A percentile compares a stretch with the other conserved stretches of the same genome.
phyloP scores from a whole-genome alignment of 2,113 vertebrate genomes.

The Anser brachyrhynchus region DNA sequence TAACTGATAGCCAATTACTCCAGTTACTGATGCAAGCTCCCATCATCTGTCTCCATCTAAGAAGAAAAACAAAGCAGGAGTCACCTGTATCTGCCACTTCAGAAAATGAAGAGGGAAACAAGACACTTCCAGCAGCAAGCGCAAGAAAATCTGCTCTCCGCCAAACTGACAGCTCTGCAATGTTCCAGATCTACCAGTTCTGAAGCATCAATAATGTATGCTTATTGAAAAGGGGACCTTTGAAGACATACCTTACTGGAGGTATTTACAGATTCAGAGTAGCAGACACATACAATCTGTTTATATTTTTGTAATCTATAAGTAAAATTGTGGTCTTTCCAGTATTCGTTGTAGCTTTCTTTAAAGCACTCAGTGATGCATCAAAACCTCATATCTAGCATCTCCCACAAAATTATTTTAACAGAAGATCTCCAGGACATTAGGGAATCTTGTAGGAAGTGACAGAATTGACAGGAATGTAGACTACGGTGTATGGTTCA shows the following conservation, averaged over 20 bases:
- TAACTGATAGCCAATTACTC: neutral
- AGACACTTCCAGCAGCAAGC: neutral
- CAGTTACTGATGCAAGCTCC: neutral
- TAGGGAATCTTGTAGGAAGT: neutral
- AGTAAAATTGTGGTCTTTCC: neutral
- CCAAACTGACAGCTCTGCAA: neutral
- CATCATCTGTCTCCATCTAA: neutral
- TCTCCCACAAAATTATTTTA: neutral
- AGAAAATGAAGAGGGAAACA: neutral
- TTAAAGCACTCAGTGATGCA: neutral
- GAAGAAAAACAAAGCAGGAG: neutral
- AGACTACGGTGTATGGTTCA: neutral
- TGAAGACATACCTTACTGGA: neutral
- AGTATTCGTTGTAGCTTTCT: too few relatives aligned
- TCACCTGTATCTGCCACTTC: neutral
- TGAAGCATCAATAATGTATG: fast-evolving
- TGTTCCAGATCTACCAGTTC: neutral
- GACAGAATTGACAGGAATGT: fast-evolving
- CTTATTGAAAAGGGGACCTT: neutral
- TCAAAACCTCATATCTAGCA: neutral
- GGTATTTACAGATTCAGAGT: neutral
- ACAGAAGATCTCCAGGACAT: neutral
- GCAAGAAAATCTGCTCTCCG: neutral
- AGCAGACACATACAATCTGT: too few relatives aligned
- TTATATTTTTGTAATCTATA: fast-evolving